These are phyloP conservation scores for Octopus bimaculoides DNA, from an alignment of 1,140 invertebrate species.

Conservation along the genomic window DNA sequence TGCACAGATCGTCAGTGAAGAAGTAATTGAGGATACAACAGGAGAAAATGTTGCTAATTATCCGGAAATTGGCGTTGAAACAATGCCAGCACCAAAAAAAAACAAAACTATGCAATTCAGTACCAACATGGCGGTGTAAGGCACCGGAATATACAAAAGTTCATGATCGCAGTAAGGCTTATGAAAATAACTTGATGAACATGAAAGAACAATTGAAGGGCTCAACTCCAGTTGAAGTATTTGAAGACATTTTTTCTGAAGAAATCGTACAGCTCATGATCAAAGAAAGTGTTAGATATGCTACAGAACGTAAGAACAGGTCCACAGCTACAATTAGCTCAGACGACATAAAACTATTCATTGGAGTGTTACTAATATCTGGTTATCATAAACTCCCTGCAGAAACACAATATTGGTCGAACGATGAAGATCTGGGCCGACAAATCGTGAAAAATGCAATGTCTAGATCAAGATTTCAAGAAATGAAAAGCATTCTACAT, in stretches of 20 bases:
- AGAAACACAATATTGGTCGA: conserved; percentile 5
- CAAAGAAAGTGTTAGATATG: conserved; percentile 1
- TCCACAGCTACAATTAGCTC: background rate
- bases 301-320: background rate
- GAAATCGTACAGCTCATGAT: background rate
- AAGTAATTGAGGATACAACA: background rate
- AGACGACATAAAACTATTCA: background rate
- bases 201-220: background rate
- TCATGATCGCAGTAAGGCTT: background rate
- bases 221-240: background rate
- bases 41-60: background rate
- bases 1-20: background rate
- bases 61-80: background rate
- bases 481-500: background rate
- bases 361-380: background rate
- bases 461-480: background rate
- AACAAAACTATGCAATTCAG: background rate
- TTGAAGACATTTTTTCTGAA: background rate
- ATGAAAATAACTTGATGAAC: background rate
- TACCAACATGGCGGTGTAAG: background rate
- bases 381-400: background rate
- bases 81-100: background rate
- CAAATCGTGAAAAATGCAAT: background rate
- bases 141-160: background rate
- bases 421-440: background rate